Evolutionary conservation across 2,797 vertebrate species (phyloP), one percentile per base, ranked within the genome.

Genomic region (Sebastes nivosus): DNA sequence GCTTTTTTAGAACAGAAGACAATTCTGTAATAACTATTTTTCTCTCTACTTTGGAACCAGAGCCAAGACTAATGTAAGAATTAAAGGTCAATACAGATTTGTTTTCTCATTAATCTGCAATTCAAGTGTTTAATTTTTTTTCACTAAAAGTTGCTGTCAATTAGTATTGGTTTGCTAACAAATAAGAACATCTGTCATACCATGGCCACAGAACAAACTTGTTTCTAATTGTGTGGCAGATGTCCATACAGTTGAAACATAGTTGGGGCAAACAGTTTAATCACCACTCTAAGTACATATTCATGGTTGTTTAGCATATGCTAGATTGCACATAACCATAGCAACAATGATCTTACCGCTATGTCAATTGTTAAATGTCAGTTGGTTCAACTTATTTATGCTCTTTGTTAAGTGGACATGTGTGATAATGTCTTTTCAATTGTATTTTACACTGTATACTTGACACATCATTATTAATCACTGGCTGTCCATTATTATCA

Each of bases 161-260:
- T 64, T 38, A 8, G 5, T 55, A n/a, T 67, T 71, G 10, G 9
- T 74, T 74, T 30, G 54, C 52, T 16, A 57, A 74, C 59, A 4
- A 71, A 68, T 65, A 60, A 65, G 57, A 77, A 80, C 58, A 82
- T 54, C 36, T 77, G 61, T 60, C 29, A 54, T n/a, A 16, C 6
- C 1, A 20, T 79, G 16, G 14, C 22, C 22, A 63, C n/a, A 34
- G 18, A 32, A 52, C 42, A 67, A 32, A 61, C 38, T 30, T n/a
- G 22, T 73, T 50, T 66, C 12, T 71, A 63, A 81, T 69, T 74
- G 6, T 3, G 6, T 42, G 68, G 4, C 64, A 76, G 68, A 78
- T 54, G 54, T 66, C 18, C 20, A 25, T 13, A 20, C 50, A 74
- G 63, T 22, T 46, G 24, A 66, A 36, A 59, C 67, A 50, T 27